Evolutionary conservation across 1,140 invertebrate genomes (phyloP), one percentile per base, ranked within the genome.

Genomic region (Arctopsyche grandis): DNA sequence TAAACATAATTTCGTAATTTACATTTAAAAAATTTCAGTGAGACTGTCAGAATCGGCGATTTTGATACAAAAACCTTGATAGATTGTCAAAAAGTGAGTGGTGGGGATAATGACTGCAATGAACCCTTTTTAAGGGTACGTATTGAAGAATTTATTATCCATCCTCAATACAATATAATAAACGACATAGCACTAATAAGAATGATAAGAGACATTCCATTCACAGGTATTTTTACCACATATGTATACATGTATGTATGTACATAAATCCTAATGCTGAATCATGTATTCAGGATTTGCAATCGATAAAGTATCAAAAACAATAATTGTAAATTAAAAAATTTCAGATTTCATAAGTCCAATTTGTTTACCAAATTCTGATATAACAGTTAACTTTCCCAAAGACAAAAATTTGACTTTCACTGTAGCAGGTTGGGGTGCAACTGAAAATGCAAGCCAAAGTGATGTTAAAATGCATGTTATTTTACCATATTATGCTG

Each of bases 21-120:
- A 14, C 48, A 14, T 52, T 52, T 52, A 52, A 52, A 52, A 5
- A 66, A 26, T 66, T 66, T 66, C n/a, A 66, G 63, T 22, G 16
- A 19, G 19, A 60, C 9, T 21, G 63, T 66, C 4, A 66, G 63
- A 66, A 21, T 66, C 0, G 63, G 63, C 12, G 63, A 66, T 3
- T 22, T 24, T 12, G 14, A 66, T 12, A 26, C 14, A 12, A 66
- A 10, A 1, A 22, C 63, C 0, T 26, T 66, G 10, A 22, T 66
- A 9, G 63, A 66, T n/a, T 66, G 63, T n/a, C 63, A 29, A 66
- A 24, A 9, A 12, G 14, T 26, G 1, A 12, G 24, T 9, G 21
- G 24, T 26, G 63, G 21, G 0, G 24, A 3, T 26, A 12, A 12
- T 5, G 24, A 66, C 24, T 66, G 63, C 24, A 66, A 26, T 12